Evolutionary conservation across 2,113 vertebrate genomes (phyloP), one percentile per base, ranked within the genome.

Genomic region (Jaculus jaculus): DNA sequence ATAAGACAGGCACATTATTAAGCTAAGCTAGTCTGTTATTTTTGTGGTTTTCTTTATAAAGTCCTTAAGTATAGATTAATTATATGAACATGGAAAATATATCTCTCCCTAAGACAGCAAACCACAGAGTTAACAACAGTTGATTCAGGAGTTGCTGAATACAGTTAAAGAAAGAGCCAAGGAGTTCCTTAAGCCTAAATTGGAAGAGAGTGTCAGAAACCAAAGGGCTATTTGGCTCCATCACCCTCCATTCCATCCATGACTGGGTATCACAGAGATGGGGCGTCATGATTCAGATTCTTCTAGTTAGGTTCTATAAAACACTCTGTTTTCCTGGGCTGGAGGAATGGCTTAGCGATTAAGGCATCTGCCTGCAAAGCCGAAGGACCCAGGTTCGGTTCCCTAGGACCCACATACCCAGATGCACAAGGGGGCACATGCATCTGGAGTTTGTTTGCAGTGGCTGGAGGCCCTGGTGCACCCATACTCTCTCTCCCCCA

Each of bases 21-120:
- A 80, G n/a, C 54, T 88, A 39, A 93, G 13, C 37, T 1, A 16
- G 1, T 34, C 23, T 85, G 80, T 68, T 93, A 73, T 71, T 72
- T 87, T 54, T 93, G 61, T 90, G 37, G 42, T 13, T 81, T 73
- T 84, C 28, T 80, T 92, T 18, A 82, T 79, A 83, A 95, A 77
- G 84, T 2, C 0, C 15, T 89, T 90, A 90, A 87, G 72, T 34
- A 72, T 21, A 72, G 8, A 80, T 79, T 94, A 63, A 47, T 47
- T 88, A 21, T 84, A 91, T 65, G 10, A 66, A 47, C 42, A 90
- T 39, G 32, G 26, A 81, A 89, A 75, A 7, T 63, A 63, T 80
- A 89, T 89, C 87, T 94, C 74, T 15, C 16, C 9, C 13, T 85
- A 30, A 20, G 54, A 86, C 74, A 68, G 65, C 16, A 91, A 93